Conservation (phyloP, 2,797 vertebrate species). For the Myripristis jacobus region DNA sequence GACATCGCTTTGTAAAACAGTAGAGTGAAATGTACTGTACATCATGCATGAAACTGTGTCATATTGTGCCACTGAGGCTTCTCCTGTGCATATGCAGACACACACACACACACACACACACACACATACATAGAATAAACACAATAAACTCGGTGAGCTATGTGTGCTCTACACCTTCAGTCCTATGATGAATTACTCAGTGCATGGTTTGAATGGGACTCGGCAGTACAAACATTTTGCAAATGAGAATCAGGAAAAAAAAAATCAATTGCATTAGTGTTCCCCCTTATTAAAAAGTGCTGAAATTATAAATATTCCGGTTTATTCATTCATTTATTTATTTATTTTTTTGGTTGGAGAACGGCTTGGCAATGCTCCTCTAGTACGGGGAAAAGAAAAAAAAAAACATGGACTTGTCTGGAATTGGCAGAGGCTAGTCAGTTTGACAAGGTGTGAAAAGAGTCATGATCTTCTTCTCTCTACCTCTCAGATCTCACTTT, state of each 20-base stretch:
- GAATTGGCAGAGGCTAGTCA: constrained; percentile 64
- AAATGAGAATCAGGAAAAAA: too few relatives aligned
- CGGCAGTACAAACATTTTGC: too few relatives aligned
- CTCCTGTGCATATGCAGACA: not conserved
- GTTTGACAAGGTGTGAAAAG: constrained; percentile 83
- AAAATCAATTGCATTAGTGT: too few relatives aligned
- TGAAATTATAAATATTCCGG: constrained; percentile 14
- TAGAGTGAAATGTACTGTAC: constrained; percentile 38
- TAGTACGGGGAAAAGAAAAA: constrained; percentile 45
- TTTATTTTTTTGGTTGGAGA: constrained; percentile 35
- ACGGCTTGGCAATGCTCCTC: constrained; percentile 44
- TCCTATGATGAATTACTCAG: too few relatives aligned
- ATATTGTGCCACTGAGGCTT: not conserved
- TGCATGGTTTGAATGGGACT: too few relatives aligned
- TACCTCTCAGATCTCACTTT: constrained; percentile 79
- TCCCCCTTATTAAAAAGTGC: not conserved
- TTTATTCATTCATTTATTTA: constrained; percentile 35
- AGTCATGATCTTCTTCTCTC: constrained; percentile 79
- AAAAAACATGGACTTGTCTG: constrained; percentile 61
- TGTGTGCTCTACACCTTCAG: too few relatives aligned
- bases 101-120: not conserved
- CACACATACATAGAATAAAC: not conserved
- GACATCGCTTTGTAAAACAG: not conserved
- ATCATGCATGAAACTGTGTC: constrained; percentile 12
- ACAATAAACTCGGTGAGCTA: not conserved